phyloP scores from a whole-genome alignment of 2,113 vertebrate species.

The Cebus imitator region DNA sequence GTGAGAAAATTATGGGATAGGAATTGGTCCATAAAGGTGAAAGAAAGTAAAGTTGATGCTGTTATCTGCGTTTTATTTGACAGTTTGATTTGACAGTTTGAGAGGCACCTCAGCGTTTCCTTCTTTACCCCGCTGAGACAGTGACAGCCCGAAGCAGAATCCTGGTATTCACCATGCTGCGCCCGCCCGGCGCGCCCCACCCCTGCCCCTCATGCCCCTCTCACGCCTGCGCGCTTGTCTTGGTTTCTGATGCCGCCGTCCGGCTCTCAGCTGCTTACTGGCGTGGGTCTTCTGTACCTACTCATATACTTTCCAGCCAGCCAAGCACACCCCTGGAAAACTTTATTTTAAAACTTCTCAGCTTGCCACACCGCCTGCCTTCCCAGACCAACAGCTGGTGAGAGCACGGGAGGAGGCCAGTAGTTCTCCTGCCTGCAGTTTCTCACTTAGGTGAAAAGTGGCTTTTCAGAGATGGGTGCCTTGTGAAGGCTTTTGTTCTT shows the following conservation, averaged over 20 bases:
- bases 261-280: constrained; percentile 76
- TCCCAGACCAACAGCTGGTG: neutral
- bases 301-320: neutral
- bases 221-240: constrained; percentile 82
- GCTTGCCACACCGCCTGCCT: neutral
- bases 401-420: fast-evolving
- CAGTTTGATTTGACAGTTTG: constrained; percentile 95
- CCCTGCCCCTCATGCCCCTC: constrained; percentile 78
- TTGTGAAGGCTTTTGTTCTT: neutral
- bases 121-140: constrained; percentile 88
- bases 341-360: neutral
- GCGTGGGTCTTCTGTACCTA: constrained; percentile 53
- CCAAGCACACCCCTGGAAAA: neutral
- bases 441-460: neutral
- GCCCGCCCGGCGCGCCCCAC: constrained; percentile 62
- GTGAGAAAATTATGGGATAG: neutral
- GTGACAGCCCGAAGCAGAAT: constrained; percentile 88
- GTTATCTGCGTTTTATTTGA: constrained; percentile 90
- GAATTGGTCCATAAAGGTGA: neutral
- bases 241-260: constrained; percentile 51
- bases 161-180: constrained; percentile 84
- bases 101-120: constrained; percentile 86
- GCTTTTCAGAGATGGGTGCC: neutral
- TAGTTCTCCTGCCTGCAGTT: neutral
- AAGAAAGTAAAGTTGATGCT: constrained; percentile 72